Evolutionary conservation across 64 coral and sea anemone species (phyloP).

Genomic region (Montipora cactus): DNA sequence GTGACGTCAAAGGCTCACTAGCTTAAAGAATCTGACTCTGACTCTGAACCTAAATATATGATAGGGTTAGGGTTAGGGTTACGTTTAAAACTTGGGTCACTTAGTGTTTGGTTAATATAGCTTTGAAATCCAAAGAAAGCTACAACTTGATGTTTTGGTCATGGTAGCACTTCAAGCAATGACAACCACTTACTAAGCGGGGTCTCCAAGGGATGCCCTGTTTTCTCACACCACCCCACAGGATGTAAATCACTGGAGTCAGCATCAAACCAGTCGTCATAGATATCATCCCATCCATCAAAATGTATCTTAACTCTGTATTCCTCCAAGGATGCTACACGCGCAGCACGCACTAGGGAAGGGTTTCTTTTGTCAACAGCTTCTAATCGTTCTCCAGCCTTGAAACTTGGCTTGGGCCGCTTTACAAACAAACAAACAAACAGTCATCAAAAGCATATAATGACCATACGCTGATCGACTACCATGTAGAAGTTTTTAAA

Average conservation of each 20-base stretch:
- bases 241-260: conserved; percentile 95
- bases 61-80: no score
- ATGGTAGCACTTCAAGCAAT: no score
- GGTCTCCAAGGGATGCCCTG: conserved; percentile 90
- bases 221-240: conserved; percentile 93
- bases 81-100: no score
- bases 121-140: no score
- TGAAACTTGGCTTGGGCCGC: conserved; percentile 82
- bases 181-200: conserved; percentile 85
- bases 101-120: no score
- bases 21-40: no score
- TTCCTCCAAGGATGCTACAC: conserved; percentile 57
- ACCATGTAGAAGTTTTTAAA: no score
- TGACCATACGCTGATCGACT: no score
- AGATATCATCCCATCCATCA: conserved; percentile 99
- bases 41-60: no score
- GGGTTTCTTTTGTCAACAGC: conserved; percentile 94
- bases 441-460: not conserved
- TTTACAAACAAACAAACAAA: not conserved
- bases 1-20: no score
- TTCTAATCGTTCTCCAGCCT: conserved; percentile 78
- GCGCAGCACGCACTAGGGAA: conserved; percentile 83
- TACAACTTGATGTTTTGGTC: no score
- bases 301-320: conserved; percentile 88
- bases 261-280: conserved; percentile 99